Evolutionary conservation across 2,113 vertebrate species (phyloP).

Genomic region (Sorex fumeus): DNA sequence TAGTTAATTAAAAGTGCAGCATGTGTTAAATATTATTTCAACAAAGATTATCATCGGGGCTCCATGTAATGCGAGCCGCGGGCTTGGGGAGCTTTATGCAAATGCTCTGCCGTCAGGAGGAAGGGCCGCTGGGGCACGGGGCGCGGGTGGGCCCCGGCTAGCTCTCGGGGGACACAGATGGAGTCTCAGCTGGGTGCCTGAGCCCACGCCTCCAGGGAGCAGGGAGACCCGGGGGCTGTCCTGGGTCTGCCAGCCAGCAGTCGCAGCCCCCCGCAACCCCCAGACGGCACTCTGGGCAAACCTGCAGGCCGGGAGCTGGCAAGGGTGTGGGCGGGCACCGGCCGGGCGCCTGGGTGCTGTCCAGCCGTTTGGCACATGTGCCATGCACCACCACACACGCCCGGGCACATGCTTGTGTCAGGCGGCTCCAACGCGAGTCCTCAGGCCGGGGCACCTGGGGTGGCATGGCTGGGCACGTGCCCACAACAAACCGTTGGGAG

Average conservation of each 20-base stretch:
- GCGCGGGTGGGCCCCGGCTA: background rate
- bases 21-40: conserved; percentile 98
- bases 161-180: background rate
- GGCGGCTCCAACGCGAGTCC: no score
- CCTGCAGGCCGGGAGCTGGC: background rate
- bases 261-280: no score
- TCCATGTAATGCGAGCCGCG: conserved; percentile 93
- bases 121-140: conserved; percentile 71
- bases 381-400: background rate
- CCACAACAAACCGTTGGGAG: background rate
- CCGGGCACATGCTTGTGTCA: background rate
- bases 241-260: no score
- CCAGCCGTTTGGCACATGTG: fast-evolving
- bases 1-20: conserved; percentile 97
- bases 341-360: background rate
- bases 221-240: background rate
- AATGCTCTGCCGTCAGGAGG: conserved; percentile 89
- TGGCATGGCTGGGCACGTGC: background rate
- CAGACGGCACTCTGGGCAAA: background rate
- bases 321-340: no score
- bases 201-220: background rate
- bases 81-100: conserved; percentile 95
- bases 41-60: conserved; percentile 95
- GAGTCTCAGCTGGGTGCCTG: background rate
- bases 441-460: background rate